Evolutionary conservation across 1,140 invertebrate genomes (phyloP), one percentile per base, ranked within the genome.

Genomic region (Panonychus citri): DNA sequence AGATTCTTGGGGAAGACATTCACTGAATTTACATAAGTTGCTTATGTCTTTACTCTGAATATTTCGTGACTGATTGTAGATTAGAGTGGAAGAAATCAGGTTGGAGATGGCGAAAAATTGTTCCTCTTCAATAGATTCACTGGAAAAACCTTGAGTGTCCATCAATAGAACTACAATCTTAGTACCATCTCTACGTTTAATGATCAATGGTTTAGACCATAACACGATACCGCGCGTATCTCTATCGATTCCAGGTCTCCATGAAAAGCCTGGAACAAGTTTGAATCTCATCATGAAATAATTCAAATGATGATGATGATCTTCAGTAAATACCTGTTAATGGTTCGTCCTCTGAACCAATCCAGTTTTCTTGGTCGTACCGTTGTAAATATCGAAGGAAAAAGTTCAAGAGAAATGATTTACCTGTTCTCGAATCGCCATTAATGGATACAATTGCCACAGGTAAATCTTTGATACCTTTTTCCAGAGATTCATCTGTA

Each of bases 121-220:
- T 1, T 91, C 91, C 60, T 84, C 79, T 1, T 96, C 88, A 1
- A 91, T 96, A 37, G 85, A 90, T 68, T 93, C 81, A 67, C 85
- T 90, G 70, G 97, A 93, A 73, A 96, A 97, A 54, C 93, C 93
- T 73, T 97, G 93, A 13, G 93, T 97, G 67, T 97, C 93, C 77
- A 96, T 80, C 43, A 97, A 70, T 57, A 95, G 75, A 24, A 96
- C 79, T 13, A 39, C 57, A 57, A 73, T 70, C 64, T 74, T 64
- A 61, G 72, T 67, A 21, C 69, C 69, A 62, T 59, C 63, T 10
- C 63, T 60, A 27, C 62, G 50, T 57, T 60, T 67, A 30, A 69
- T 57, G 27, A 62, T 73, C 67, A 90, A 95, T 15, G 89, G 81
- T 71, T 94, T 81, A 13, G 85, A 93, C 91, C 91, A 97, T 70